A percentile compares a stretch with the other conserved stretches of the same genome.
Conservation (phyloP, 2,888 invertebrate species). For the Rotaria magnacalcarata region DNA sequence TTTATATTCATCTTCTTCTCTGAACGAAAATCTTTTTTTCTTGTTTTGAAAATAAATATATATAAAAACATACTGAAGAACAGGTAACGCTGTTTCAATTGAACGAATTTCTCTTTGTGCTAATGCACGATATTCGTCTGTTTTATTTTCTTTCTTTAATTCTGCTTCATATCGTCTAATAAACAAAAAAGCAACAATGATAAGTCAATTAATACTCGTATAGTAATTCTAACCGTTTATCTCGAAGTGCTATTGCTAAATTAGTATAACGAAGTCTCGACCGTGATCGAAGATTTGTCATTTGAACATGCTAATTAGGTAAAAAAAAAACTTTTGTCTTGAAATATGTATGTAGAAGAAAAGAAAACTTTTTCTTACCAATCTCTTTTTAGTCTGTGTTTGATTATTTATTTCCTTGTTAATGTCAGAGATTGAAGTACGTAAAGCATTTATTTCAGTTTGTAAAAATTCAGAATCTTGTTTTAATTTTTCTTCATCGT, state of each 20-base stretch:
- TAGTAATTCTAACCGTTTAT: neutral
- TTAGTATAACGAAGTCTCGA: neutral
- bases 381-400: neutral
- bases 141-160: conserved; percentile 23
- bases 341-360: neutral
- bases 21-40: neutral
- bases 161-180: conserved; percentile 21
- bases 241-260: neutral
- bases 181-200: neutral
- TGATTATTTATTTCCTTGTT: neutral
- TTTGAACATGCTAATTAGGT: neutral
- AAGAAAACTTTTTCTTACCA: neutral
- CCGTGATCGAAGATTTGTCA: conserved; percentile 23
- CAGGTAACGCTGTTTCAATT: neutral
- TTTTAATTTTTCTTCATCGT: conserved; percentile 29
- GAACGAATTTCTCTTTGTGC: neutral
- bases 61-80: neutral
- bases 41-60: neutral
- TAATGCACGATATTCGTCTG: conserved; percentile 27
- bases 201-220: neutral
- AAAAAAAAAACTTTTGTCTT: too few species aligned
- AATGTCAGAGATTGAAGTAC: neutral
- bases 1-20: conserved; percentile 35
- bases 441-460: conserved; percentile 1
- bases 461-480: conserved; percentile 7